These are phyloP conservation scores for Merodon equestris DNA, from an alignment of 2,888 invertebrate species.

Conservation along the genomic window DNA sequence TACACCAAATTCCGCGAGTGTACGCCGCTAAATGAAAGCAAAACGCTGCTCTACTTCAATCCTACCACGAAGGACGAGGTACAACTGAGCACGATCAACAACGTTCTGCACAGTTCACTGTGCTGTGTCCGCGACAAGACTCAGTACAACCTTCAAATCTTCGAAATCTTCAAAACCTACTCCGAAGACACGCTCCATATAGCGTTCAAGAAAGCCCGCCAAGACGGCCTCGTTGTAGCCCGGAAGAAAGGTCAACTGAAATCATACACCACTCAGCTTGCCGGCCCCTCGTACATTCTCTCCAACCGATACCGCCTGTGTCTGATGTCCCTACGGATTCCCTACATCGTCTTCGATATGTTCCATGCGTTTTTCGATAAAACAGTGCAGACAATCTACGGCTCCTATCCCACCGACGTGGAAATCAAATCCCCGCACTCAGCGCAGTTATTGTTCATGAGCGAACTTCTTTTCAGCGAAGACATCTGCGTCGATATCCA, in stretches of 20 bases:
- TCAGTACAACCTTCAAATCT: constrained; percentile 84
- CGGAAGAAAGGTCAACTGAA: constrained; percentile 76
- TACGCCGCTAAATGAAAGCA: constrained; percentile 71
- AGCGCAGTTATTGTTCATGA: constrained; percentile 80
- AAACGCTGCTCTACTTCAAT: constrained; percentile 71
- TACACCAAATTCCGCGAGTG: constrained; percentile 71
- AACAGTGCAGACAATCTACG: constrained; percentile 64
- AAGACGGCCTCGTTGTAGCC: constrained; percentile 82
- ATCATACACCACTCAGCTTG: constrained; percentile 69
- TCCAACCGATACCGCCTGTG: constrained; percentile 78
- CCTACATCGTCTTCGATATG: constrained; percentile 73
- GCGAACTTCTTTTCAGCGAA: constrained; percentile 79
- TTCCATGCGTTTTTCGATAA: constrained; percentile 71
- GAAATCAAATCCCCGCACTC: constrained; percentile 78
- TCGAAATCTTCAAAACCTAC: constrained; percentile 86
- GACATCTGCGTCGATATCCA: constrained; percentile 72
- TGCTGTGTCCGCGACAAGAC: constrained; percentile 82
- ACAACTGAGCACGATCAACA: constrained; percentile 72
- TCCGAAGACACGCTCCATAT: constrained; percentile 83
- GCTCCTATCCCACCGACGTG: constrained; percentile 61
- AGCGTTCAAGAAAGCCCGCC: constrained; percentile 82
- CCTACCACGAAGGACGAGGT: constrained; percentile 73
- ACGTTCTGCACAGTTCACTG: constrained; percentile 84
- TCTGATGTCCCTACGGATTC: constrained; percentile 73
- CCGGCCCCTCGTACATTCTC: constrained; percentile 77